Evolutionary conservation across 2,113 vertebrate species (phyloP).

Genomic region (Lagopus muta): DNA sequence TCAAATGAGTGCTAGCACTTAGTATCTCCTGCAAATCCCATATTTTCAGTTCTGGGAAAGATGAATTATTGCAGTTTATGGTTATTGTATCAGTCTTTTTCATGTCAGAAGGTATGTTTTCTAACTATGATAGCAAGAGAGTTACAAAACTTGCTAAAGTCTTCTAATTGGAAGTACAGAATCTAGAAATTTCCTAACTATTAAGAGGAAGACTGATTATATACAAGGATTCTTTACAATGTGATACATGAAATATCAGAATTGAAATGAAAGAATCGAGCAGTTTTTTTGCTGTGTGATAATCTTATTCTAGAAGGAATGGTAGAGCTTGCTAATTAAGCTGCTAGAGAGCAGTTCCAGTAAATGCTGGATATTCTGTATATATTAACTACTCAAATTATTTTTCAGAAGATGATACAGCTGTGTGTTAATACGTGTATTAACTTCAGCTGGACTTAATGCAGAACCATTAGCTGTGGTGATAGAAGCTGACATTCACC

Average conservation of each 20-base stretch:
- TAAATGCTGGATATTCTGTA: background rate
- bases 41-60: conserved; percentile 15
- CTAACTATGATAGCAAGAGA: background rate
- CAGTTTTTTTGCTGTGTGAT: background rate
- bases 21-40: background rate
- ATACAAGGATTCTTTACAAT: background rate
- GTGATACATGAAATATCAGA: background rate
- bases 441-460: background rate
- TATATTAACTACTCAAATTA: background rate
- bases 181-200: background rate
- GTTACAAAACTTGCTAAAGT: background rate
- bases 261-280: background rate
- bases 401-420: background rate
- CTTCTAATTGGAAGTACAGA: background rate
- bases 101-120: background rate
- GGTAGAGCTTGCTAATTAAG: background rate
- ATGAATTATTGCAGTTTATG: background rate
- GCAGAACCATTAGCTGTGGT: background rate
- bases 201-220: background rate
- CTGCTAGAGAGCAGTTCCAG: background rate
- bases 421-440: background rate
- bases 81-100: background rate
- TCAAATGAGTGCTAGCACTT: background rate
- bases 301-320: background rate
- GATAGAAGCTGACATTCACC: background rate